These are phyloP conservation scores for Acanthisitta chloris DNA, from an alignment of 2,113 vertebrate genomes.

Conservation along the genomic window DNA sequence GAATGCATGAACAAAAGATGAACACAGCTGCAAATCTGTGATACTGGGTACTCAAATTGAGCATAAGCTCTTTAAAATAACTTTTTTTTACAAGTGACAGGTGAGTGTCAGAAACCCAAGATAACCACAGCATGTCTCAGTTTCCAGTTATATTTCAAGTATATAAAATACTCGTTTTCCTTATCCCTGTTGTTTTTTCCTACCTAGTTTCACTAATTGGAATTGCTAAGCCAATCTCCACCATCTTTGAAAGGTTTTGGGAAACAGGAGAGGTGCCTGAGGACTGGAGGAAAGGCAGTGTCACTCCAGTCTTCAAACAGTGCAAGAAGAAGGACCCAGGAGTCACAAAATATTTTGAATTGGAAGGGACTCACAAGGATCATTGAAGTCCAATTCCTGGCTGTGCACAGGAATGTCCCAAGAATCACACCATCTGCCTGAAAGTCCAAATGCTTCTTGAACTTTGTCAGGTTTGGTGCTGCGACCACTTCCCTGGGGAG, in stretches of 20 bases:
- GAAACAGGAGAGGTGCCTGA: not conserved
- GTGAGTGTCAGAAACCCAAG: not conserved
- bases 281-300: not conserved
- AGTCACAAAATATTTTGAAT: not conserved
- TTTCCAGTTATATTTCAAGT: not conserved
- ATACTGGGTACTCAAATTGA: not conserved
- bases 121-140: not conserved
- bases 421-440: not conserved
- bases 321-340: not conserved
- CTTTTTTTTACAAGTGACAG: not conserved
- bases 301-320: not conserved
- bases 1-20: not conserved
- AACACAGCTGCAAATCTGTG: not conserved
- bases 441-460: not conserved
- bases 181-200: not conserved
- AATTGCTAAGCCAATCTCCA: not conserved
- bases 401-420: not conserved
- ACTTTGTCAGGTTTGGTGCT: not conserved
- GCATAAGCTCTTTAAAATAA: not conserved
- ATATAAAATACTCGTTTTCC: not conserved
- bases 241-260: not conserved
- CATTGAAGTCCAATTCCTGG: not conserved
- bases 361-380: not conserved
- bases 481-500: not conserved
- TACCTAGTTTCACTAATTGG: not conserved